Base-by-base conservation (phyloP, 1,140 invertebrate genomes). In the Heliconius eleuchia region DNA sequence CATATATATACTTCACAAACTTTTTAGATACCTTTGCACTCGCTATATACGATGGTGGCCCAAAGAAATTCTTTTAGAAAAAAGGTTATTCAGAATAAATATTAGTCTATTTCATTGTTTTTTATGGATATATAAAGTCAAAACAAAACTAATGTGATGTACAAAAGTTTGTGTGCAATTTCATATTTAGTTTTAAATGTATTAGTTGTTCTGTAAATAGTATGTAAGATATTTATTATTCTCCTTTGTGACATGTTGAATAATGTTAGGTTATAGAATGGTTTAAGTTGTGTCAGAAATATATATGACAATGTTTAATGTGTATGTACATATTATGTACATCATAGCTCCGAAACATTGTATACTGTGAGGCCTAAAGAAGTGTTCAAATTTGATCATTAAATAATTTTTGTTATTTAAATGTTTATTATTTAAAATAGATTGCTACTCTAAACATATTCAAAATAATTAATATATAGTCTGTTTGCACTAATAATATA, bases 31-130 rank as follows among this genome's bases (percentile, higher is more conserved):
- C 70, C 79, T 94, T 42, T 91, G 91, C 73, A 94, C 91, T 34
- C 82, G 91, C 42, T 92, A 90, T 73, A 89, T 94, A 52, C 87
- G 88, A 80, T 93, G 92, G 90, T 92, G 89, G 86, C 88, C 91
- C 1, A 91, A 88, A 77, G 87, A 92, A 79, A 77, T 87, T 52
- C 74, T 91, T 52, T 88, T 88, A 50, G 89, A 93, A 82, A 91
- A 91, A 76, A 87, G 83, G 84, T 73, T 93, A 8, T 87, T 93
- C 73, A 90, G 86, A 83, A 88, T 85, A 82, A 90, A 93, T 79
- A 84, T 88, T 78, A 89, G 83, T 76, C 76, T 92, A 76, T 88
- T 93, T 50, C 78, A 89, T 76, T 92, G 89, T 81, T 84, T 93
- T 39, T 80, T 93, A 74, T 91, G 90, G 89, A 89, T 89, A 82